These are phyloP conservation scores for Takifugu ocellatus DNA, from an alignment of 2,797 vertebrate genomes.

Conservation along the genomic window DNA sequence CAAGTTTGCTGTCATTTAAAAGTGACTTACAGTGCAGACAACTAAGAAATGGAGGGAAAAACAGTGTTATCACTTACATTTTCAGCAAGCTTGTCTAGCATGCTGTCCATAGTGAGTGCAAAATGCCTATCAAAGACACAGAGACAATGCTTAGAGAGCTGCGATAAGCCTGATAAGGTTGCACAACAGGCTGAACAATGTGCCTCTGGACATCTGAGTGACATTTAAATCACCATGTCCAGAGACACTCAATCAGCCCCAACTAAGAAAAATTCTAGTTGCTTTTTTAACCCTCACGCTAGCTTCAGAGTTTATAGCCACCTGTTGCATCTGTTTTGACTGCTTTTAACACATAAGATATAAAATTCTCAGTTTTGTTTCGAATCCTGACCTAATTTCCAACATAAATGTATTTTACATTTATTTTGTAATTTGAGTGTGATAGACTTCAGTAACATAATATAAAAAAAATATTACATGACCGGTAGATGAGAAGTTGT, in stretches of 20 bases:
- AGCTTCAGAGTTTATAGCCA: too few species aligned
- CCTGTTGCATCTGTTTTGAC: too few species aligned
- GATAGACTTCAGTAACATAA: too few species aligned
- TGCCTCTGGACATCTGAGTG: neutral
- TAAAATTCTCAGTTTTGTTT: too few species aligned
- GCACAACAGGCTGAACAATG: neutral
- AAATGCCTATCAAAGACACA: slow-evolving; percentile 27
- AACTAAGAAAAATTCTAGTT: neutral
- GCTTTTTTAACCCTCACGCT: too few species aligned
- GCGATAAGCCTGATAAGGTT: neutral
- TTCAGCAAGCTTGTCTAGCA: slow-evolving; percentile 49
- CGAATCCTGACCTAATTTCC: too few species aligned
- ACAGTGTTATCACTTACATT: slow-evolving; percentile 44
- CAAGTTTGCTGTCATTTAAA: neutral
- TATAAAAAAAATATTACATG: too few species aligned
- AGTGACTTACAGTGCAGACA: neutral
- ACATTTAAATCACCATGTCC: neutral
- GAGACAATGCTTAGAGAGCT: neutral
- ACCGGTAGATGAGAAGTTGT: too few species aligned
- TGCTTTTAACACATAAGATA: too few species aligned
- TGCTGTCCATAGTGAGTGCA: slow-evolving; percentile 48
- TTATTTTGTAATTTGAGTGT: too few species aligned
- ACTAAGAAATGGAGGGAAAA: neutral
- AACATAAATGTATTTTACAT: too few species aligned
- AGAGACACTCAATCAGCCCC: slow-evolving; percentile 17